Conservation (phyloP, 2,888 invertebrate species). For the Eupithecia centaureata region DNA sequence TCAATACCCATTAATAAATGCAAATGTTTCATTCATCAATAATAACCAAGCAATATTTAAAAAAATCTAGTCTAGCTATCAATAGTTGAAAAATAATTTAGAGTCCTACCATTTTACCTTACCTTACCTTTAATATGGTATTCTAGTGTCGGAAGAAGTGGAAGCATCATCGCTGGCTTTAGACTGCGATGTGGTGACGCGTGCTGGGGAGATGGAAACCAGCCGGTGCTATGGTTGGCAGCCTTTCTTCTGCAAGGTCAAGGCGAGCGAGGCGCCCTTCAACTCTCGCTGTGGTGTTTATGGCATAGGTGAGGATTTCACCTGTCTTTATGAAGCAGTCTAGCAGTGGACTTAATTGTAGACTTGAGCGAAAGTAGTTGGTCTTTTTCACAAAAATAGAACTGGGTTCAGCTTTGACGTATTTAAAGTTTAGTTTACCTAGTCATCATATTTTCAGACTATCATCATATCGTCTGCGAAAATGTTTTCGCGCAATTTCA, state of each 20-base stretch:
- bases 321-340: not conserved
- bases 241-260: conserved; percentile 70
- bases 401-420: no score
- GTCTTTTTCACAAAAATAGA: not conserved
- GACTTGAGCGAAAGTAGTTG: not conserved
- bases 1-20: no score
- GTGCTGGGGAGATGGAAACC: conserved; percentile 10
- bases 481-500: no score
- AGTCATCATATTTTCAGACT: no score
- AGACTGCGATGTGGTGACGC: conserved; percentile 15
- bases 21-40: not conserved
- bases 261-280: conserved; percentile 53
- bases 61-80: not conserved
- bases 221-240: conserved; percentile 42
- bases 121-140: no score
- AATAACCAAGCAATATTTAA: not conserved
- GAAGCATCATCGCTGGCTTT: not conserved
- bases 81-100: not conserved
- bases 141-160: conserved; percentile 26
- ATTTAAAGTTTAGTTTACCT: no score
- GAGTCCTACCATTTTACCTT: no score
- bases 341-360: not conserved
- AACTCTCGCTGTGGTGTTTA: conserved; percentile 57
- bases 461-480: no score
- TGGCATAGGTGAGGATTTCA: conserved; percentile 50